phyloP scores from a whole-genome alignment of 1,140 invertebrate species.

The Drosophila arizonae region DNA sequence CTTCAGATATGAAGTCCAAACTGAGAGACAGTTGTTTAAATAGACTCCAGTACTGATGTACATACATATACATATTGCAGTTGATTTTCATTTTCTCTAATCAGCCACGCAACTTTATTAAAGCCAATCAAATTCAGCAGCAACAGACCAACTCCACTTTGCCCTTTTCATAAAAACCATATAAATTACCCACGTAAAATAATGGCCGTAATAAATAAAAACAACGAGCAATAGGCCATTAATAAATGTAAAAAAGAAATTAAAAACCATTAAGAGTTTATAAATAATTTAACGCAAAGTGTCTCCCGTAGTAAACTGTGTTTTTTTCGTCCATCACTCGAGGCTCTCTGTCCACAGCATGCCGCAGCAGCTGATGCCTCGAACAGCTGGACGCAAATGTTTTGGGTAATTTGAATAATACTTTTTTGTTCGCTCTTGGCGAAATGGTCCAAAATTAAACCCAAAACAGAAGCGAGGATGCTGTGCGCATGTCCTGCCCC shows the following conservation, averaged over 20 bases:
- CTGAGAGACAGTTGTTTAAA: no score
- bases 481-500: conserved; percentile 59
- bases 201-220: not conserved
- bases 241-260: no score
- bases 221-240: not conserved
- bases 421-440: not conserved
- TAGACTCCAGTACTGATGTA: no score
- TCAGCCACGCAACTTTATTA: no score
- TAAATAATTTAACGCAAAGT: conserved; percentile 3
- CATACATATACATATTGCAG: no score
- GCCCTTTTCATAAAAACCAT: no score
- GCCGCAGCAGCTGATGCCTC: conserved; percentile 15
- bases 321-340: not conserved
- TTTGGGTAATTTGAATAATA: conserved; percentile 29
- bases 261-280: not conserved
- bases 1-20: no score
- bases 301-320: not conserved
- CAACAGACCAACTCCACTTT: no score
- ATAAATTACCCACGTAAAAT: not conserved
- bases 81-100: no score
- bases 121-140: no score
- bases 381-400: conserved; percentile 25
- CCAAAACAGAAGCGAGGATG: conserved; percentile 42
- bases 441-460: conserved; percentile 29
- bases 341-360: not conserved